These are phyloP conservation scores for Leptinotarsa rubiginosa DNA, from an alignment of 2,888 invertebrate species.

Conservation along the genomic window DNA sequence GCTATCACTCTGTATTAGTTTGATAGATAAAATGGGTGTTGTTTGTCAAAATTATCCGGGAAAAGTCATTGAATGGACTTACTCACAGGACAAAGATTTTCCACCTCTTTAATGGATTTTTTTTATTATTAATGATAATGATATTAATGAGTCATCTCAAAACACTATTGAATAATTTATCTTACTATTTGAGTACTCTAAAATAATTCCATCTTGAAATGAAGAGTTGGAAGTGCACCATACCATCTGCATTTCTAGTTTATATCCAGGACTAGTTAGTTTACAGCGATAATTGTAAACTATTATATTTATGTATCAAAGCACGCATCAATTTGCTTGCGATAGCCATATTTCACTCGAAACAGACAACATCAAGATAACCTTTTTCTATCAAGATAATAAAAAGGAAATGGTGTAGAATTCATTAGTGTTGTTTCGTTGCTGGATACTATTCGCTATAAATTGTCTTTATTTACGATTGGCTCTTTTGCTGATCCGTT, in stretches of 20 bases:
- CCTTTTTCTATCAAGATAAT: constrained; percentile 42
- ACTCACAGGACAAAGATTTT: no score
- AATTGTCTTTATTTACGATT: constrained; percentile 28
- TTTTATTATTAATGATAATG: no score
- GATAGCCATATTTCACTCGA: constrained; percentile 20
- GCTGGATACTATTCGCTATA: constrained; percentile 37
- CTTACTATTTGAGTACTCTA: not conserved
- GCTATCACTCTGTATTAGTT: no score
- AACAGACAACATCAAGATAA: constrained; percentile 23
- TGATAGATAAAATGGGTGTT: no score
- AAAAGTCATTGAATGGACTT: no score
- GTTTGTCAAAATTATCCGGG: no score
- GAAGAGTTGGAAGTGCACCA: not conserved
- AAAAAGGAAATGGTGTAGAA: constrained; percentile 33
- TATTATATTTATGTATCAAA: constrained; percentile 3
- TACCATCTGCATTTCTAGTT: constrained; percentile 16
- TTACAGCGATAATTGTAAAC: constrained; percentile 4
- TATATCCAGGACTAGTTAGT: not conserved
- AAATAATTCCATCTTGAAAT: not conserved
- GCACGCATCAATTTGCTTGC: constrained; percentile 17
- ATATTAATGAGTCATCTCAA: no score
- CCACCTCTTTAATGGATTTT: no score
- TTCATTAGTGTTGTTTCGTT: constrained; percentile 31
- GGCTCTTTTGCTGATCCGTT: constrained; percentile 10
- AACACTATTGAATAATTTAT: no score